Evolutionary conservation across 2,113 vertebrate genomes (phyloP).

Genomic region (Proterorhinus semilunaris): DNA sequence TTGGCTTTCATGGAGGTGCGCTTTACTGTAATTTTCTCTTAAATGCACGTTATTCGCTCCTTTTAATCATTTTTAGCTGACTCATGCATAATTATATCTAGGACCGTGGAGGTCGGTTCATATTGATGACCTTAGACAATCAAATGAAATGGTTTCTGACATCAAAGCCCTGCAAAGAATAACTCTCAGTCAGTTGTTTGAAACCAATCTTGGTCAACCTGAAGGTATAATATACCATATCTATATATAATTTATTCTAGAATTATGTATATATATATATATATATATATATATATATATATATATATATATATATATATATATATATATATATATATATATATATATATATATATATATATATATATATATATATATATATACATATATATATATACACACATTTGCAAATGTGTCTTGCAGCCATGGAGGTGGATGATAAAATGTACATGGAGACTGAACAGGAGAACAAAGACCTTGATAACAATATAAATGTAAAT

Average conservation of each 20-base stretch:
- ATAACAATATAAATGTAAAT: conserved; percentile 57
- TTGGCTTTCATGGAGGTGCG: conserved; percentile 92
- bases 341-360: too few relatives aligned
- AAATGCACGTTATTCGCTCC: neutral
- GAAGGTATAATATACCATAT: conserved; percentile 56
- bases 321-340: too few relatives aligned
- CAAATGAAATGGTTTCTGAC: conserved; percentile 84
- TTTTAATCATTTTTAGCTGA: neutral
- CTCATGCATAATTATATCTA: conserved; percentile 41
- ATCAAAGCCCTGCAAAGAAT: conserved; percentile 83
- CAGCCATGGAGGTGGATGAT: conserved; percentile 71
- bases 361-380: too few relatives aligned
- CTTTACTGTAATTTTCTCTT: neutral
- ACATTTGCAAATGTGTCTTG: neutral
- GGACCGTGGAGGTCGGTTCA: conserved; percentile 92
- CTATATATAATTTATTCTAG: too few relatives aligned
- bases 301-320: too few relatives aligned
- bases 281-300: too few relatives aligned
- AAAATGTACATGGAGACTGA: conserved; percentile 57
- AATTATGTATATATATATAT: too few relatives aligned
- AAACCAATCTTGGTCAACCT: conserved; percentile 34
- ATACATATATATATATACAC: too few relatives aligned
- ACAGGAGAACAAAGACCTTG: conserved; percentile 31
- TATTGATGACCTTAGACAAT: conserved; percentile 90
- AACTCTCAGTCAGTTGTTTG: conserved; percentile 90